Evolutionary conservation across 1,140 invertebrate genomes (phyloP).

Genomic region (Conus ventricosus): DNA sequence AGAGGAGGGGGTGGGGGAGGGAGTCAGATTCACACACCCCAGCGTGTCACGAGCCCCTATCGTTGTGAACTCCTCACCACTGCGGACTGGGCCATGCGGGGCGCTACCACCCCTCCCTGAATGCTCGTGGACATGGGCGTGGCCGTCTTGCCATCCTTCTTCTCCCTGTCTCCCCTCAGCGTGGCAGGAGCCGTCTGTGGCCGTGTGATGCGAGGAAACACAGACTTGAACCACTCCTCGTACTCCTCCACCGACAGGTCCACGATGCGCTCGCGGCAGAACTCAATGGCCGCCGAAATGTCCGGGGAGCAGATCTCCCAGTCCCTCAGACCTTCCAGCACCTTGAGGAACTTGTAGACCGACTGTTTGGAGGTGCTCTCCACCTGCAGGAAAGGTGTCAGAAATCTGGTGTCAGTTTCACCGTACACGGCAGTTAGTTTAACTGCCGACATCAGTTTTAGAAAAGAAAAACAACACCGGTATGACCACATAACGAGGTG

Average conservation of each 20-base stretch:
- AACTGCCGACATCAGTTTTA: no score
- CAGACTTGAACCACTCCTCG: slow-evolving; percentile 71
- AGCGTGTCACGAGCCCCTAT: background rate
- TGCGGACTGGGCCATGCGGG: background rate
- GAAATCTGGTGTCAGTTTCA: no score
- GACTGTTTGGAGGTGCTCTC: slow-evolving; percentile 69
- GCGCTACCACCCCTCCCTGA: background rate
- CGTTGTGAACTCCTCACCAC: slow-evolving; percentile 18
- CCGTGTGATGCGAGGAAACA: slow-evolving; percentile 66
- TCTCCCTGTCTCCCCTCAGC: slow-evolving; percentile 33
- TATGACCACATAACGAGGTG: no score
- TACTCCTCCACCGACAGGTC: slow-evolving; percentile 73
- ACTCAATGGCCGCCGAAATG: slow-evolving; percentile 73
- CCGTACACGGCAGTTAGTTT: no score
- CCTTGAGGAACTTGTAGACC: slow-evolving; percentile 69
- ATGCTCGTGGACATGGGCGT: background rate
- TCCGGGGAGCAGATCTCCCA: slow-evolving; percentile 75
- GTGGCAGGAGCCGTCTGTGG: slow-evolving; percentile 66
- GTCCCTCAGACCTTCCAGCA: slow-evolving; percentile 63
- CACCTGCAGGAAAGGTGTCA: slow-evolving; percentile 51
- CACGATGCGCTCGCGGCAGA: slow-evolving; percentile 72
- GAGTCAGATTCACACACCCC: background rate
- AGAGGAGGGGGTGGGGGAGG: no score
- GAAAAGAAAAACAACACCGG: no score
- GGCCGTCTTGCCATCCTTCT: background rate